Evolutionary conservation across 2,888 invertebrate species (phyloP).

Genomic region (Myathropa florea): DNA sequence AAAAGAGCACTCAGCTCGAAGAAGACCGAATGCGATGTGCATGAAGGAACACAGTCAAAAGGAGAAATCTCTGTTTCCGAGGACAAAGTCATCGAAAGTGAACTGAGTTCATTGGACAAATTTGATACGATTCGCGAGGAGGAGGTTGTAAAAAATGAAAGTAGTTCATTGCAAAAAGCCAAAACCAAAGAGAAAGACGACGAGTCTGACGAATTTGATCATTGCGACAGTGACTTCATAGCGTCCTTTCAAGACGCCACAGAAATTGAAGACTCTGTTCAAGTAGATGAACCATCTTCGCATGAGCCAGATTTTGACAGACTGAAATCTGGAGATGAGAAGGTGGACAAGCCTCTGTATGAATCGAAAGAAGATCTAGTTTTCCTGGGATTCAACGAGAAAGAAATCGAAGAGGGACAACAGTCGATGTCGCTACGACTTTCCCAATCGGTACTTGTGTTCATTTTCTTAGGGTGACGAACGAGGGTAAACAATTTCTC

Average conservation of each 20-base stretch:
- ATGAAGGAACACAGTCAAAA: background rate
- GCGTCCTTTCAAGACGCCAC: background rate
- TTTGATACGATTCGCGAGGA: background rate
- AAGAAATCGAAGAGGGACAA: slow-evolving; percentile 58
- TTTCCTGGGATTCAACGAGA: slow-evolving; percentile 52
- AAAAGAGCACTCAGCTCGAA: background rate
- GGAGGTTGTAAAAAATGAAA: background rate
- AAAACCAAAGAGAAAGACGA: background rate
- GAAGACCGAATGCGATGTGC: background rate
- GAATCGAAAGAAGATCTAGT: background rate
- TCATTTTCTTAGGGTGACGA: background rate
- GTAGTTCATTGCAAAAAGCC: background rate
- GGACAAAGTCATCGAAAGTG: background rate
- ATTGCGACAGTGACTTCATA: background rate
- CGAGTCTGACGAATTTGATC: background rate
- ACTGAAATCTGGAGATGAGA: background rate
- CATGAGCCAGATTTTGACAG: background rate
- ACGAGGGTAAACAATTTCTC: background rate
- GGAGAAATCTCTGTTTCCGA: background rate
- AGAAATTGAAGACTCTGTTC: background rate
- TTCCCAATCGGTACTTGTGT: slow-evolving; percentile 51
- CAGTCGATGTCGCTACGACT: slow-evolving; percentile 49
- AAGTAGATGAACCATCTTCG: background rate
- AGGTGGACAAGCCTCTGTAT: background rate
- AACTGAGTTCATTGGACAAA: background rate